Base-by-base conservation (phyloP, 2,888 invertebrate species). In the Orchesella flavescens region DNA sequence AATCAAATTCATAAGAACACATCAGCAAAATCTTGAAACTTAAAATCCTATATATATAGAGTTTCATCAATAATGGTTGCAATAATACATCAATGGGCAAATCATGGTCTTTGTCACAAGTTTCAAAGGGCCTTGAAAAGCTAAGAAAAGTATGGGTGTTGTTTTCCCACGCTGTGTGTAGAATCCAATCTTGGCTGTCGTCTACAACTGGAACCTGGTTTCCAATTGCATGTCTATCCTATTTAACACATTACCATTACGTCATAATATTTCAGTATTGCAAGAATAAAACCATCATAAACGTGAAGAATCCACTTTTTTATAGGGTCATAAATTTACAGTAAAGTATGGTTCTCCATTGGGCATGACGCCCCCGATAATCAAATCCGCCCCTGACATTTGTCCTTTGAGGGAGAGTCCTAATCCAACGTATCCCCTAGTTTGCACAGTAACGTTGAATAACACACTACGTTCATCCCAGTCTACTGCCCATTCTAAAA, bases 101-200 rank as follows among this genome's bases (percentile, higher is more conserved):
- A 23, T 82, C 82, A n/a, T 78, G 66, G 0, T 55, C 19, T 7
- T 34, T 34, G n/a, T 83, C 77, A 23, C 83, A 77, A 53, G 83
- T 83, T 9, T 83, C 83, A 13, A 77, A 53, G 4, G 23, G 23
- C n/a, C 83, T 66, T 1, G 77, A 83, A 68, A 83, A 83, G 59
- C 72, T 73, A 5, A 83, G 44, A 61, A 73, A 78, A 0, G 83
- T 83, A 17, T 83, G 77, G 17, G 83, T 65, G 0, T 3, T 23
- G 57, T 17, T 77, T 49, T 83, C 83, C 73, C 72, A 73, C 0
- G 77, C 83, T 15, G 44, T 53, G 13, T 55, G 21, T 15, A 83
- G 23, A 0, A 7, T 77, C 77, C 77, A 83, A 17, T 83, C 77
- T 57, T 83, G 83, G 0, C 59, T 77, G 4, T 13, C 10, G 44